These are phyloP conservation scores for Malurus elegans DNA, from an alignment of 2,113 vertebrate genomes.

Conservation along the genomic window DNA sequence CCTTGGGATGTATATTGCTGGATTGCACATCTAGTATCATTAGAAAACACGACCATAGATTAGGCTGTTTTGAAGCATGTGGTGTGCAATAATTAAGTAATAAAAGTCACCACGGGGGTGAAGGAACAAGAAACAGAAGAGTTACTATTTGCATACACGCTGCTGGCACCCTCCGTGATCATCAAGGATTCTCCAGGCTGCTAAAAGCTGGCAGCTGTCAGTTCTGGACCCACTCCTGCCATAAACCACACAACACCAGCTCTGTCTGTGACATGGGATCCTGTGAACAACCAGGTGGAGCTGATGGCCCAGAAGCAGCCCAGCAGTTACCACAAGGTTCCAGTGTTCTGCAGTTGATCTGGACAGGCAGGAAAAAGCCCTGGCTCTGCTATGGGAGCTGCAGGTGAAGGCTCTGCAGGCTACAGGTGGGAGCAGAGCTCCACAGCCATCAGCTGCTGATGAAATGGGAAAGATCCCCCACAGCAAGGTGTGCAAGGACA, in stretches of 20 bases:
- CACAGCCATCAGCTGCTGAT: not conserved
- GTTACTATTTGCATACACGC: constrained; percentile 71
- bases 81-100: constrained; percentile 95
- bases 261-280: accelerated
- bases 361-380: too few species aligned
- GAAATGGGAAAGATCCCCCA: not conserved
- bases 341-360: not conserved
- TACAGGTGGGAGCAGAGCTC: not conserved
- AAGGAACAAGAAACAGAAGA: constrained; percentile 58
- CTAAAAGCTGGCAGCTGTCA: not conserved
- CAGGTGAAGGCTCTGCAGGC: not conserved
- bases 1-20: constrained; percentile 64
- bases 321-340: not conserved
- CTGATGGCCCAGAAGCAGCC: not conserved
- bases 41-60: constrained; percentile 74
- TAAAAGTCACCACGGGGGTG: constrained; percentile 89
- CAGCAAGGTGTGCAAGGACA: not conserved
- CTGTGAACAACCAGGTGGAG: not conserved
- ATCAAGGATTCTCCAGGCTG: not conserved
- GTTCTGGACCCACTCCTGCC: not conserved
- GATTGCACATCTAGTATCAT: constrained; percentile 65
- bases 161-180: not conserved
- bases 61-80: constrained; percentile 82
- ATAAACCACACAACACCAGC: not conserved
- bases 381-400: not conserved